These are phyloP conservation scores for Myxocyprinus asiaticus DNA, from an alignment of 2,113 vertebrate genomes.

Conservation along the genomic window DNA sequence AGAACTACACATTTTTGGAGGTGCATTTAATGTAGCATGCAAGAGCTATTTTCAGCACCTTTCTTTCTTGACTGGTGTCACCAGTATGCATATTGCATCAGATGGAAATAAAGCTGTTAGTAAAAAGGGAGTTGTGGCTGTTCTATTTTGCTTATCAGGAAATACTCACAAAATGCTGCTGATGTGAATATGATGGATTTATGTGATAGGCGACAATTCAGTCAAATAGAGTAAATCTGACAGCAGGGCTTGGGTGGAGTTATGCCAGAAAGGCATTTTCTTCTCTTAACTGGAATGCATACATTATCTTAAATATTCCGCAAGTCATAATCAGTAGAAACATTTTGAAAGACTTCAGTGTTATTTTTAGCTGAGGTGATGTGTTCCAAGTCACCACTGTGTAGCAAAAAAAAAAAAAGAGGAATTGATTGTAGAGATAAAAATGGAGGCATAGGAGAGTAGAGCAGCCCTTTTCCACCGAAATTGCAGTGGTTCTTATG, in stretches of 20 bases:
- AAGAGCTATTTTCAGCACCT: not conserved
- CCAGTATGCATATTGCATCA: not conserved
- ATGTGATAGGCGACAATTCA: not conserved
- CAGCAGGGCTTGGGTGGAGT: too few species aligned
- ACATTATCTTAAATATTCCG: not conserved
- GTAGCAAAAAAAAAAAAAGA: not conserved
- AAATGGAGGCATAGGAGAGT: too few species aligned
- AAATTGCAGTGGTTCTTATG: too few species aligned
- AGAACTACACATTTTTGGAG: not conserved
- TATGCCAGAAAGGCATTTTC: not conserved
- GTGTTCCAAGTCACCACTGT: slow-evolving; percentile 6
- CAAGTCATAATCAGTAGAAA: not conserved
- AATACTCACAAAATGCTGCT: not conserved
- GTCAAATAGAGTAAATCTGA: not conserved
- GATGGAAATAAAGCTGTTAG: not conserved
- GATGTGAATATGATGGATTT: slow-evolving; percentile 6
- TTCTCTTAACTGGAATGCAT: not conserved
- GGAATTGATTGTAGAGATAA: too few species aligned
- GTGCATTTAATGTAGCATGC: not conserved
- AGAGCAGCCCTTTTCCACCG: too few species aligned
- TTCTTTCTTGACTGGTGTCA: not conserved
- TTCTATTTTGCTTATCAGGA: slow-evolving; percentile 14
- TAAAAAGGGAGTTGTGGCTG: not conserved
- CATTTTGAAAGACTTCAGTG: not conserved
- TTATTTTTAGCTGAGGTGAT: not conserved